These are phyloP conservation scores for Dipodomys spectabilis DNA, from an alignment of 2,113 vertebrate genomes.

Conservation along the genomic window DNA sequence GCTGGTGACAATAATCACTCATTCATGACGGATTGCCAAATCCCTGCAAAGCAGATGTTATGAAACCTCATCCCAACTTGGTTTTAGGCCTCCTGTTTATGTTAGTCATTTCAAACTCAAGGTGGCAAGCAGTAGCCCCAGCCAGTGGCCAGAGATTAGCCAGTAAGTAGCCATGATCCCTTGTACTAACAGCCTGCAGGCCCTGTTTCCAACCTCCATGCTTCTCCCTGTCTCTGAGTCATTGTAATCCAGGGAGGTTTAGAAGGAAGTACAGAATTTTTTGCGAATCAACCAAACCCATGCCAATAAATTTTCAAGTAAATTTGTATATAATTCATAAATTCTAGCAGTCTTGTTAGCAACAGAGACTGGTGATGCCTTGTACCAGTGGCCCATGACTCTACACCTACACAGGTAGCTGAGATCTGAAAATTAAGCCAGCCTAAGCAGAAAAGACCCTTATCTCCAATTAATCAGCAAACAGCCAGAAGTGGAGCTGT, in stretches of 20 bases:
- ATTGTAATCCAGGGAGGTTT: background rate
- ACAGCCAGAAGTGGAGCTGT: too few relatives aligned
- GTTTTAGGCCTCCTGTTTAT: background rate
- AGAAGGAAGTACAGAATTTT: background rate
- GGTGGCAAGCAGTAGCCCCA: background rate
- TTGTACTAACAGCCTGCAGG: background rate
- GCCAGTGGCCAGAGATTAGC: background rate
- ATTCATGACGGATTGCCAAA: background rate
- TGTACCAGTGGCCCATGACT: too few relatives aligned
- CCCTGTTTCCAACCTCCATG: background rate
- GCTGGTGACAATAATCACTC: background rate
- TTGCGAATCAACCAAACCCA: background rate
- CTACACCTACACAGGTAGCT: too few relatives aligned
- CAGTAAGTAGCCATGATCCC: background rate
- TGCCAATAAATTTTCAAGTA: background rate
- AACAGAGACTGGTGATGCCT: background rate
- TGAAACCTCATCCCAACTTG: background rate
- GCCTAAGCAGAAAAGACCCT: too few relatives aligned
- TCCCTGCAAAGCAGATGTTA: background rate
- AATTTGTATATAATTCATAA: background rate
- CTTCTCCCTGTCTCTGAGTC: background rate
- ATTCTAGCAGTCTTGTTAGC: background rate
- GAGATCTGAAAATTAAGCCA: too few relatives aligned
- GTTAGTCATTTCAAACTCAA: background rate
- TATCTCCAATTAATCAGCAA: too few relatives aligned